Percentiles rank a stretch among this genome's conserved stretches.
Conservation (phyloP, 2,797 vertebrate species). For the Rhynchotus rufescens region DNA sequence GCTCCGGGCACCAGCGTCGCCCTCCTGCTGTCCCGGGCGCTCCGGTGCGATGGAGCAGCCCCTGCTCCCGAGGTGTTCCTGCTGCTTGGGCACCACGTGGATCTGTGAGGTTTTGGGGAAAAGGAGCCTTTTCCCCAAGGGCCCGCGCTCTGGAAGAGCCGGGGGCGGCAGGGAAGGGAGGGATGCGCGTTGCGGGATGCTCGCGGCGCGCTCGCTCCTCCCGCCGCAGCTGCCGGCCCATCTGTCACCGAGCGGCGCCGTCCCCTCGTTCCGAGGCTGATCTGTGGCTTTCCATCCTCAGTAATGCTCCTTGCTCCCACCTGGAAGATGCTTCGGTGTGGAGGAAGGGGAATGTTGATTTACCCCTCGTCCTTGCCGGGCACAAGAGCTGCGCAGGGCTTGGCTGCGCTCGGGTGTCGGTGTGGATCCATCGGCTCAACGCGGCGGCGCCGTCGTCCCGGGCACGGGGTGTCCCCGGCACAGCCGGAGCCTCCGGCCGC, state of each 20-base stretch:
- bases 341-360: background rate
- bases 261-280: background rate
- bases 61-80: no score
- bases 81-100: rapidly evolving
- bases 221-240: background rate
- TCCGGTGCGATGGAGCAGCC: rapidly evolving
- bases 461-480: no score
- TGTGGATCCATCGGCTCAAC: no score
- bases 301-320: background rate
- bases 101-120: background rate
- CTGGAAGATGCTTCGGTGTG: conserved; percentile 1
- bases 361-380: no score
- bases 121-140: background rate
- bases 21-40: rapidly evolving
- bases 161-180: no score
- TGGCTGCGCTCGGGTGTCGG: no score
- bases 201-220: rapidly evolving
- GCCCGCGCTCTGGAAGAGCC: no score
- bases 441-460: no score
- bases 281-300: background rate
- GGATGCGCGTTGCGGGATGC: background rate
- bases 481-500: no score
- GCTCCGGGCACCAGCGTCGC: no score
- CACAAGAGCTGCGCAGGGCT: no score
- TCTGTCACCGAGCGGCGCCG: background rate